Conservation (phyloP, 2,888 invertebrate species). For the Archips crataeganus region DNA sequence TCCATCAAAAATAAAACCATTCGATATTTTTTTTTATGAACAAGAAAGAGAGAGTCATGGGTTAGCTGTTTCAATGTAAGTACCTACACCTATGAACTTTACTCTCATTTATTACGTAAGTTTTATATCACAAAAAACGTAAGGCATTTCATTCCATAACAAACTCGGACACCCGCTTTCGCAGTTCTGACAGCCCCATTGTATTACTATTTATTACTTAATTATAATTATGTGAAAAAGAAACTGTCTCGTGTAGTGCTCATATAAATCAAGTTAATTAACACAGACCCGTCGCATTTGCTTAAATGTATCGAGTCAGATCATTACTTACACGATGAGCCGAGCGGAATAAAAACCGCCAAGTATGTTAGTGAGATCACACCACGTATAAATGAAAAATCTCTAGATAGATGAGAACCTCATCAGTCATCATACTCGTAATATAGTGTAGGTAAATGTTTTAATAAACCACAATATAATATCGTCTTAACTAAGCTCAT, state of each 20-base stretch:
- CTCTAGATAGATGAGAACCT: not conserved
- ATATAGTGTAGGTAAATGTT: too few species aligned
- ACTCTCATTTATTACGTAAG: not conserved
- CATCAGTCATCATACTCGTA: too few species aligned
- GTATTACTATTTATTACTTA: not conserved
- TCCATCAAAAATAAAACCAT: too few species aligned
- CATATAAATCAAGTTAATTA: conserved; percentile 39
- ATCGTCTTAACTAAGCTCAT: too few species aligned
- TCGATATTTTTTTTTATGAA: too few species aligned
- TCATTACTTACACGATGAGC: conserved; percentile 27
- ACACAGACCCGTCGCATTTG: conserved; percentile 8
- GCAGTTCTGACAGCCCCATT: conserved; percentile 2
- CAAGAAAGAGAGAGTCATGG: not conserved
- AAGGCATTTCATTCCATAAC: not conserved
- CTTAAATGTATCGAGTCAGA: conserved; percentile 24
- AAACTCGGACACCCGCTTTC: not conserved
- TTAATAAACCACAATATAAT: too few species aligned
- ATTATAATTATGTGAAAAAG: conserved; percentile 40
- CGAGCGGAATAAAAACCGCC: not conserved
- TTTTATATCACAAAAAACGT: not conserved
- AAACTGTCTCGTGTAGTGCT: conserved; percentile 35
- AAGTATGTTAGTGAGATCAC: conserved; percentile 10
- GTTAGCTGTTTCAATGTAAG: not conserved
- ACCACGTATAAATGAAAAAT: not conserved
- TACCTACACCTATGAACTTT: not conserved